Conservation (phyloP, 2,113 vertebrate species). For the Zapus hudsonius region DNA sequence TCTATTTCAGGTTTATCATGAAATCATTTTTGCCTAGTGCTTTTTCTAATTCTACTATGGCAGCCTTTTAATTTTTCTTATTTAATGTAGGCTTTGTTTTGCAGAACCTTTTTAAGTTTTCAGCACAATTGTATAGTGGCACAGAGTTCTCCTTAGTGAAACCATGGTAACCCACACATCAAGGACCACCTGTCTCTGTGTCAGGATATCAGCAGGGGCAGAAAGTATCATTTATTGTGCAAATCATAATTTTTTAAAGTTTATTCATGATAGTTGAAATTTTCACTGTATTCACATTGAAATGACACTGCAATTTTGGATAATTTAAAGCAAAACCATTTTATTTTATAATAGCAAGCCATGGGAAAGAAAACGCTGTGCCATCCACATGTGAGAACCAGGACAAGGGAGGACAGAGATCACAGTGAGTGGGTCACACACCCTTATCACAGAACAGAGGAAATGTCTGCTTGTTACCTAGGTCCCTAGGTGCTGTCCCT, state of each 20-base stretch:
- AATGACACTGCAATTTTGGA: background rate
- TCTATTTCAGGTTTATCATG: background rate
- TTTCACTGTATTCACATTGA: background rate
- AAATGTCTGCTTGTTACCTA: background rate
- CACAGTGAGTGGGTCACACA: too few species aligned
- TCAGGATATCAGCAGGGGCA: background rate
- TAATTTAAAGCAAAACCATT: background rate
- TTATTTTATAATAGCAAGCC: background rate
- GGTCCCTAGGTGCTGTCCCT: too few species aligned
- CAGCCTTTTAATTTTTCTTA: background rate
- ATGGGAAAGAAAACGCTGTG: background rate
- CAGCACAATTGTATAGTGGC: background rate
- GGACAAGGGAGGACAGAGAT: background rate
- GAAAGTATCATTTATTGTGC: background rate
- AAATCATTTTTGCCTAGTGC: background rate
- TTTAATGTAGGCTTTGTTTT: background rate
- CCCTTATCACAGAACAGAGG: too few species aligned
- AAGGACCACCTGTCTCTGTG: background rate
- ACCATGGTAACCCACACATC: background rate
- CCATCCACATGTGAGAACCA: background rate
- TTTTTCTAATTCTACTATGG: background rate
- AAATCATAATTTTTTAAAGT: background rate
- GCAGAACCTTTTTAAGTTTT: background rate
- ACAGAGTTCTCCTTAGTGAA: background rate
- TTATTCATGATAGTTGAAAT: background rate